Evolutionary conservation across 92 coral and sea anemone genomes (phyloP).

Genomic region (Siderastrea siderea): DNA sequence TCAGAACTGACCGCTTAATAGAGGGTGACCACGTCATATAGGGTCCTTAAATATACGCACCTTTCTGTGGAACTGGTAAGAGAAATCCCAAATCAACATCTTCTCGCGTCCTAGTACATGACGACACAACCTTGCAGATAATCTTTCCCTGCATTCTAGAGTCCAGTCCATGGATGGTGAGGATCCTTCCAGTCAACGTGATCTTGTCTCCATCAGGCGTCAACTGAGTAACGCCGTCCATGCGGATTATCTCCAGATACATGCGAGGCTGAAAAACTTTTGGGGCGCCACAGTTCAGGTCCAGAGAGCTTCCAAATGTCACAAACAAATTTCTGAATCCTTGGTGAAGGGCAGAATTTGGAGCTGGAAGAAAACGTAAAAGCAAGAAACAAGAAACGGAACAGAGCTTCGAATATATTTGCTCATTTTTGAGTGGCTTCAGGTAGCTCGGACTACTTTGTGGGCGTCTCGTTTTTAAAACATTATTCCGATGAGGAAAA

Average conservation of each 20-base stretch:
- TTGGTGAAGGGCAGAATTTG: conserved; percentile 17
- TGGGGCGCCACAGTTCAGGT: conserved; percentile 68
- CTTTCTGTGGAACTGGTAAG: conserved; percentile 39
- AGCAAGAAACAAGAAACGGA: background rate
- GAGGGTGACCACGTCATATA: background rate
- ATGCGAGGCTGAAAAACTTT: conserved; percentile 59
- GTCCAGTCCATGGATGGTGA: conserved; percentile 62
- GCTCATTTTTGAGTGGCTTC: background rate
- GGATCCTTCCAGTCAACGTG: conserved; percentile 45
- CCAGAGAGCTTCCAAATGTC: conserved; percentile 71
- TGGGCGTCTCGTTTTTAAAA: too few species aligned
- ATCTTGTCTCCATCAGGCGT: conserved; percentile 58
- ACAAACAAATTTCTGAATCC: conserved; percentile 61
- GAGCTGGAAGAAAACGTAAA: conserved; percentile 23
- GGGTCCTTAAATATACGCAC: background rate
- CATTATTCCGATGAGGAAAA: too few species aligned
- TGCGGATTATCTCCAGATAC: conserved; percentile 56
- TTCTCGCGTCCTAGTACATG: conserved; percentile 41
- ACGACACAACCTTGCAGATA: conserved; percentile 68
- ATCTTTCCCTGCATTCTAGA: conserved; percentile 58
- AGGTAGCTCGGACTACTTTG: background rate
- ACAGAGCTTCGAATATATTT: too few species aligned
- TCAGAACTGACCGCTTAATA: too few species aligned
- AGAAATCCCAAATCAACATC: conserved; percentile 48
- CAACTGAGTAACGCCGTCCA: conserved; percentile 37